A percentile compares a stretch with the other conserved stretches of the same genome.
phyloP scores from a whole-genome alignment of 2,113 vertebrate genomes.

The Plectropomus leopardus region DNA sequence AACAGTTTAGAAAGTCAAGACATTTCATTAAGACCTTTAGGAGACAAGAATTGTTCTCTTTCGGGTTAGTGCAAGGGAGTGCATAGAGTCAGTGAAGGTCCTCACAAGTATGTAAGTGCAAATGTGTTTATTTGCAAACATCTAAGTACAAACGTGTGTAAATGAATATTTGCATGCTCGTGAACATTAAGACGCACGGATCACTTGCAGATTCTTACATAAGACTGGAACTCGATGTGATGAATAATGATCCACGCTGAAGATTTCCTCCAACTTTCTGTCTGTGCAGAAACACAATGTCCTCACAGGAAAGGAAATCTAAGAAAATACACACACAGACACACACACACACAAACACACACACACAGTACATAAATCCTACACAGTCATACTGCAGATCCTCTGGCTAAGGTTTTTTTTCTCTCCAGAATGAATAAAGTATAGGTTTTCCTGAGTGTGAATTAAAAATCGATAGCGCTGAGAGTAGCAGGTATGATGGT shows the following conservation, averaged over 20 bases:
- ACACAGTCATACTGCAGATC: conserved; percentile 14
- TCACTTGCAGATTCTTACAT: neutral
- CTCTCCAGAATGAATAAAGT: conserved; percentile 45
- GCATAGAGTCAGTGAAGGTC: neutral
- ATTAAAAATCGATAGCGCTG: conserved; percentile 57
- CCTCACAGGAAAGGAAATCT: conserved; percentile 20
- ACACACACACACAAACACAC: neutral
- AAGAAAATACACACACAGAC: neutral
- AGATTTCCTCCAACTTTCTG: neutral
- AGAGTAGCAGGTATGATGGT: conserved; percentile 58
- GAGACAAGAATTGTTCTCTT: neutral
- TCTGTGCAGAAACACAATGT: neutral
- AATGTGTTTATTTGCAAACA: neutral
- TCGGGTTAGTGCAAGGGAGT: neutral
- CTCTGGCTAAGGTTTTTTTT: conserved; percentile 15
- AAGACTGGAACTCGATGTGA: neutral
- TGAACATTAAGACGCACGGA: neutral
- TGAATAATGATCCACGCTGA: neutral
- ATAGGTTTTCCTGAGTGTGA: conserved; percentile 39
- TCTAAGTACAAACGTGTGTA: neutral
- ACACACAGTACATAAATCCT: conserved; percentile 1
- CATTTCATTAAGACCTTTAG: no score
- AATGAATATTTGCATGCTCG: neutral
- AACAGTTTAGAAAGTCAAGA: no score
- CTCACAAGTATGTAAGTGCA: neutral